phyloP scores from a whole-genome alignment of 2,113 vertebrate species.

The Hippocampus zosterae region DNA sequence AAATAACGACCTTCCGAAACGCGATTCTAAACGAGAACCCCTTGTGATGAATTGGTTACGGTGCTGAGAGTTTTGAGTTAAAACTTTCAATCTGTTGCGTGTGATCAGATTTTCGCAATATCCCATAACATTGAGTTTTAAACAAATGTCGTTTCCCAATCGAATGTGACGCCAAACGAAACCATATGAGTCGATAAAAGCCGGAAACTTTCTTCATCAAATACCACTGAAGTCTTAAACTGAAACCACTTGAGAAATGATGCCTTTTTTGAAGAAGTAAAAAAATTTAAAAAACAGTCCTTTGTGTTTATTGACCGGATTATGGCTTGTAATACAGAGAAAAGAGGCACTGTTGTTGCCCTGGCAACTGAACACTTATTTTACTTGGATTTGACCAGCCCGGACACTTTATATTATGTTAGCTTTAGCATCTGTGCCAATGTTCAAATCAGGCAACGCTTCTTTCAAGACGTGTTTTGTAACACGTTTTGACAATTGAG shows the following conservation, averaged over 20 bases:
- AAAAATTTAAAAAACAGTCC: neutral
- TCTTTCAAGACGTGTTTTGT: too few relatives aligned
- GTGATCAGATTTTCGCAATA: neutral
- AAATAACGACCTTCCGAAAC: slow-evolving; percentile 4
- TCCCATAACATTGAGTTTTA: neutral
- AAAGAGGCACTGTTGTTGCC: neutral
- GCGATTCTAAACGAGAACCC: neutral
- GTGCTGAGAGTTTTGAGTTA: neutral
- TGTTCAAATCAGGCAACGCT: too few relatives aligned
- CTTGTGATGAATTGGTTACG: neutral
- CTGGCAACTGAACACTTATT: neutral
- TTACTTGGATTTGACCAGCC: too few relatives aligned
- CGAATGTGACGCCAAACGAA: neutral
- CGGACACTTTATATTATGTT: too few relatives aligned
- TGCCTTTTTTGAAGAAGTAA: neutral
- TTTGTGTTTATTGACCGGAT: neutral
- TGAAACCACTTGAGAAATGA: neutral
- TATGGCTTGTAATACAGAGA: neutral
- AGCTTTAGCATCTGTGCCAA: too few relatives aligned
- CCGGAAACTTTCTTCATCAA: neutral
- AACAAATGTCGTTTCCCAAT: neutral
- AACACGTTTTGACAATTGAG: too few relatives aligned
- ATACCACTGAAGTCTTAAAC: neutral
- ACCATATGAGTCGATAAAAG: neutral
- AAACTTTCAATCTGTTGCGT: neutral